Evolutionary conservation across 2,113 vertebrate species (phyloP).

Genomic region (Peromyscus leucopus): DNA sequence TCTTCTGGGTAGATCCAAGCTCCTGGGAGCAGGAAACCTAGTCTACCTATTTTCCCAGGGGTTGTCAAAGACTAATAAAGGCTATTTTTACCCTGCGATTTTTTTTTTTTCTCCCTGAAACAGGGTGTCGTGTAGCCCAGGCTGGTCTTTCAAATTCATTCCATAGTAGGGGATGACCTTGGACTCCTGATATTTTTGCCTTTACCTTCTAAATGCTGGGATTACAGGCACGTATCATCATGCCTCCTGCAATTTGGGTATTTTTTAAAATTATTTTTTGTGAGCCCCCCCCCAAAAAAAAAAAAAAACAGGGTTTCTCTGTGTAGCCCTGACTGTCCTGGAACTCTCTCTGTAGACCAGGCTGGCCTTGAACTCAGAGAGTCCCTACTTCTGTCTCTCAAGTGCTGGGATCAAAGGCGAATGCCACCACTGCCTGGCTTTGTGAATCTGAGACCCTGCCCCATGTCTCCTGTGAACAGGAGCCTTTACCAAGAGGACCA

Average conservation of each 20-base stretch:
- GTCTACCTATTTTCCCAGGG: neutral
- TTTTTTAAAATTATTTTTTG: neutral
- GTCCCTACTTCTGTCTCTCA: neutral
- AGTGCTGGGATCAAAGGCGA: neutral
- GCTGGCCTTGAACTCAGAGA: neutral
- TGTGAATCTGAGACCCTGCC: slow-evolving; percentile 9
- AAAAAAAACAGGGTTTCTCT: neutral
- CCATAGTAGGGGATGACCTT: neutral
- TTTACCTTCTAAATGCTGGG: neutral
- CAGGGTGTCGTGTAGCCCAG: neutral
- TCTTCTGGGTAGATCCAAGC: neutral
- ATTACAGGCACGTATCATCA: neutral
- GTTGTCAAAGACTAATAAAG: slow-evolving; percentile 76
- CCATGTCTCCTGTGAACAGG: neutral
- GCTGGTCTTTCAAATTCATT: neutral
- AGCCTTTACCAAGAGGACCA: neutral
- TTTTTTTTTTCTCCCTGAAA: neutral
- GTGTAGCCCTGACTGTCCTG: neutral
- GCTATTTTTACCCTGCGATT: slow-evolving; percentile 53
- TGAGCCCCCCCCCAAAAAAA: neutral
- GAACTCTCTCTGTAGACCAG: neutral
- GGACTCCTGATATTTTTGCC: neutral
- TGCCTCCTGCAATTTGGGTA: neutral
- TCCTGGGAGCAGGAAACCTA: no score
- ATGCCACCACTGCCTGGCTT: neutral